Evolutionary conservation across 2,797 vertebrate genomes (phyloP), one percentile per base, ranked within the genome.

Genomic region (Hozukius guyotensis): DNA sequence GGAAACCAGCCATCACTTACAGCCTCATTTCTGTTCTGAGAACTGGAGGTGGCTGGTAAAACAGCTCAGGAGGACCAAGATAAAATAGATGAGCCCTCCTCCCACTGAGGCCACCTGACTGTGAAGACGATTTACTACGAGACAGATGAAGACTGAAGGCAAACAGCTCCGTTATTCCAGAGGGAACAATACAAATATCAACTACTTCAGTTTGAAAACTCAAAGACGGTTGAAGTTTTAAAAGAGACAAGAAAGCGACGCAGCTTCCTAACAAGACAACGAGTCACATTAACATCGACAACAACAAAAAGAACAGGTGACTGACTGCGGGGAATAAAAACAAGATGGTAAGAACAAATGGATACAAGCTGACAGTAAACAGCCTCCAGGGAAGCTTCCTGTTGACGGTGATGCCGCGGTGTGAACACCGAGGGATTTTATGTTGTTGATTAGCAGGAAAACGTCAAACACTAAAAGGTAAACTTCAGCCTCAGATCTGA

Each of bases 1-100:
- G 75, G 46, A 70, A 68, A 82, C 76, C 86, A 83, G 82, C 64
- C 74, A 7, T 61, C 82, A 72, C 78, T 83, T 73, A 87, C 63
- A 42, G 70, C 42, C 63, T 82, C 55, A 24, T 73, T 76, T 85
- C 75, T 77, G 65, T 13, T 81, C 38, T 57, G 52, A 75, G 72
- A 76, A 71, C 68, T 0, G 27, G 29, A 72, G 69, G 46, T 27
- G 69, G 71, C 77, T 73, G 63, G 66, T 77, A 64, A 81, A 78
- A 69, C 55, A 36, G 66, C 77, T 76, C 57, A 25, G 36, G 42
- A 46, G 36, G 42, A 46, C 20, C n/a, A 8, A 46, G 59, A 79
- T 25, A 57, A 63, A 71, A 83, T 13, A 65, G 42, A 60, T 2
- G 18, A 84, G 38, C 25, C 24, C 67, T 22, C 38, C 62, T 67